Evolutionary conservation across 37 sponge, comb jelly and placozoan species (phyloP).

Genomic region (Chondrosia reniformis): DNA sequence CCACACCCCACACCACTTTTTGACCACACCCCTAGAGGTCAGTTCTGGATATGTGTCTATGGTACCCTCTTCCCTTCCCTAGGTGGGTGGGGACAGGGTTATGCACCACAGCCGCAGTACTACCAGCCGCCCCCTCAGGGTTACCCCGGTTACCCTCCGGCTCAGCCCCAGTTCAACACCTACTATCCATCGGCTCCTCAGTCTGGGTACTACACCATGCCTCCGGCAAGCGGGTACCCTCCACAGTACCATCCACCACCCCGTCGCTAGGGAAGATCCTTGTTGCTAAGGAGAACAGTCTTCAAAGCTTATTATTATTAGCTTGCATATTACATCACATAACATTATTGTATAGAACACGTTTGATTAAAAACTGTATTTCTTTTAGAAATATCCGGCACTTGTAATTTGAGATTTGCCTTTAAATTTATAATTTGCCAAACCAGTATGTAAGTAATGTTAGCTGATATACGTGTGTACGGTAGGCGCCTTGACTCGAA

Average conservation of each 20-base stretch:
- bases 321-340: no score
- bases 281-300: neutral
- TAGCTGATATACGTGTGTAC: no score
- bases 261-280: neutral
- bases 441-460: no score
- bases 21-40: slow-evolving; percentile 27
- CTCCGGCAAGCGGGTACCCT: neutral
- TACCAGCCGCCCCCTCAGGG: slow-evolving; percentile 6
- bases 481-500: no score
- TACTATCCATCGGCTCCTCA: slow-evolving; percentile 15
- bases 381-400: no score
- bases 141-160: slow-evolving; percentile 22
- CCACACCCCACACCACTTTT: neutral
- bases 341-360: no score
- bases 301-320: no score
- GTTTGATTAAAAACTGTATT: no score
- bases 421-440: no score
- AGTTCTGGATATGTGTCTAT: neutral
- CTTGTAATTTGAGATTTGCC: no score
- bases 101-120: slow-evolving; percentile 1
- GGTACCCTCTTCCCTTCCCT: neutral
- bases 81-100: no score
- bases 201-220: slow-evolving; percentile 7
- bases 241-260: slow-evolving; percentile 15
- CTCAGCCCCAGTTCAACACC: slow-evolving; percentile 17